Conservation (phyloP, 2,113 vertebrate species). For the Benitochromis conjunctus region DNA sequence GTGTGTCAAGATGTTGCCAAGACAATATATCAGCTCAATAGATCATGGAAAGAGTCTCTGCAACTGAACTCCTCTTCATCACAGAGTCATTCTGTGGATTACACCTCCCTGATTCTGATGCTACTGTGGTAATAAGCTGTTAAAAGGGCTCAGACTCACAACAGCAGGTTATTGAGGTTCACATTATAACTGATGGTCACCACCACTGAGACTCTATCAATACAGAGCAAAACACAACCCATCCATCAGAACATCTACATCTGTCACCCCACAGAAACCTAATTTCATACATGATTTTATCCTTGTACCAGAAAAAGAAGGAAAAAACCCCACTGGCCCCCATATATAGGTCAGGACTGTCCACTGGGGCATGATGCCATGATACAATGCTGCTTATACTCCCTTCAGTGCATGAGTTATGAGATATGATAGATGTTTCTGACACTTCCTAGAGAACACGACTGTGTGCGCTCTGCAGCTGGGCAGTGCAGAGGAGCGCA, state of each 20-base stretch:
- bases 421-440: background rate
- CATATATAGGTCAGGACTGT: constrained; percentile 56
- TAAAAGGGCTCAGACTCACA: background rate
- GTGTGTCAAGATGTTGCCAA: background rate
- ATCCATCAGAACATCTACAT: background rate
- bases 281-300: constrained; percentile 46
- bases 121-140: background rate
- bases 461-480: background rate
- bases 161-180: background rate
- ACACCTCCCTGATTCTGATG: background rate
- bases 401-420: background rate
- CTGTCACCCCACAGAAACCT: background rate
- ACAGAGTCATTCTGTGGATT: background rate
- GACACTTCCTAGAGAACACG: background rate
- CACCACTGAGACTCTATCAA: background rate
- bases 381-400: background rate
- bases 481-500: background rate
- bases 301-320: constrained; percentile 21
- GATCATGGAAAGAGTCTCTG: background rate
- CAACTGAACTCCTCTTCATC: background rate
- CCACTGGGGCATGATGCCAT: constrained; percentile 30
- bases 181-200: background rate
- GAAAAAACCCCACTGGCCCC: constrained; percentile 13
- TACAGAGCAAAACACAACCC: background rate
- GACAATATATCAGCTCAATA: background rate